Percentiles rank a stretch among this genome's conserved stretches.
Conservation (phyloP, 1,140 invertebrate species). For the Micrasema longulum region DNA sequence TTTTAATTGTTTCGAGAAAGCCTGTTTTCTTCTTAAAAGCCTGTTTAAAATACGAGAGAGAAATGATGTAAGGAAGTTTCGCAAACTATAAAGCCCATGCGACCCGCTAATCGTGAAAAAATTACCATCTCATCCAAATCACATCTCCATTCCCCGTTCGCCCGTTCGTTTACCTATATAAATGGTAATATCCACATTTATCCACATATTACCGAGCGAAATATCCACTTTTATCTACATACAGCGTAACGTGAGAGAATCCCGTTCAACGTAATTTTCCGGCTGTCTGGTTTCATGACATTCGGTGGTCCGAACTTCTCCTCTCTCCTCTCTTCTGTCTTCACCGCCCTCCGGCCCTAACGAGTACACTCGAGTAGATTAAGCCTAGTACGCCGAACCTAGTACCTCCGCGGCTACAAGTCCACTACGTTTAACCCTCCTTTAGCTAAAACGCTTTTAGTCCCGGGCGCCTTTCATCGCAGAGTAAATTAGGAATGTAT, state of each 20-base stretch:
- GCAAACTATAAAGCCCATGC: background rate
- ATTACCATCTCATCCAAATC: constrained; percentile 2
- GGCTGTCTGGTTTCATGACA: constrained; percentile 55
- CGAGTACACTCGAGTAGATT: constrained; percentile 44
- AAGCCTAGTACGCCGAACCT: constrained; percentile 21
- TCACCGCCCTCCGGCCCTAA: constrained; percentile 17
- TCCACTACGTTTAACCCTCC: constrained; percentile 3
- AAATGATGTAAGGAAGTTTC: too few relatives aligned
- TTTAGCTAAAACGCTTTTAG: constrained; percentile 21
- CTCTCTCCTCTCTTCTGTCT: background rate
- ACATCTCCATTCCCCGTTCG: constrained; percentile 2
- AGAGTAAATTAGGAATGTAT: constrained; percentile 16
- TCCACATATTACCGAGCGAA: constrained; percentile 45
- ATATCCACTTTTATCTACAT: constrained; percentile 52
- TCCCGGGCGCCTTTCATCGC: constrained; percentile 26
- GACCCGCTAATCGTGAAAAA: constrained; percentile 28
- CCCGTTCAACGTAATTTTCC: constrained; percentile 55
- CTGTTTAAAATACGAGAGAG: too few relatives aligned
- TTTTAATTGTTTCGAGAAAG: too few relatives aligned
- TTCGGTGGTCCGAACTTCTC: constrained; percentile 47
- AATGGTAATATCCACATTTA: constrained; percentile 55
- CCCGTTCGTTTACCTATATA: constrained; percentile 50
- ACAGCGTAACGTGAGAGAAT: constrained; percentile 48
- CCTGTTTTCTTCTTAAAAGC: too few relatives aligned
- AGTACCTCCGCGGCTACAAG: constrained; percentile 13